Percentiles rank a stretch among this genome's conserved stretches.
These are phyloP conservation scores for Lithophane ornitopus DNA, from an alignment of 2,888 invertebrate genomes.

Conservation along the genomic window DNA sequence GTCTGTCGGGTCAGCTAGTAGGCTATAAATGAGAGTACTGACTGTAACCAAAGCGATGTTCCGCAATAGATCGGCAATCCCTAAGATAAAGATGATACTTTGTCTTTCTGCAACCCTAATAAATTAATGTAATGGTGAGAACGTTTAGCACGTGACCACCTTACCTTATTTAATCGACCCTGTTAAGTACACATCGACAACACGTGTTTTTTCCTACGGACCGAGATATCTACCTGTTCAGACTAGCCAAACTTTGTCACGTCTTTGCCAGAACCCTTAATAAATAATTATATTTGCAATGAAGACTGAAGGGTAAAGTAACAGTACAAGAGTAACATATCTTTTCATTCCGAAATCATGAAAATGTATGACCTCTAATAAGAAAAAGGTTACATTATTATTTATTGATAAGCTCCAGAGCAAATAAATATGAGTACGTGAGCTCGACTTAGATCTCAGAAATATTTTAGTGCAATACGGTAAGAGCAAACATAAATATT, in stretches of 20 bases:
- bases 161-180: slow-evolving; percentile 36
- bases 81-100: slow-evolving; percentile 42
- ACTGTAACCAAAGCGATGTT: slow-evolving; percentile 10
- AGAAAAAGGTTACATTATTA: slow-evolving; percentile 48
- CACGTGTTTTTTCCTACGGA: slow-evolving; percentile 23
- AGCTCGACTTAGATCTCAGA: slow-evolving; percentile 29
- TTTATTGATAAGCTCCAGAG: slow-evolving; percentile 51
- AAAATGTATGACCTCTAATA: slow-evolving; percentile 40
- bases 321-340: slow-evolving; percentile 8
- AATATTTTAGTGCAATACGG: slow-evolving; percentile 60
- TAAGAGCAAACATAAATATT: slow-evolving; percentile 58
- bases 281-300: slow-evolving; percentile 23
- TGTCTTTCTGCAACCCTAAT: slow-evolving; percentile 45
- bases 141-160: slow-evolving; percentile 51
- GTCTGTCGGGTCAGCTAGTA: no score
- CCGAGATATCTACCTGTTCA: slow-evolving; percentile 12
- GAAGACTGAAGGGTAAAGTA: slow-evolving; percentile 1
- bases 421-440: slow-evolving; percentile 39
- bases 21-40: slow-evolving; percentile 6
- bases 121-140: slow-evolving; percentile 57
- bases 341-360: slow-evolving; percentile 30
- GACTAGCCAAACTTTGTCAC: not conserved
- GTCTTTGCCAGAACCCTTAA: not conserved
- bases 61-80: slow-evolving; percentile 17
- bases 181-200: slow-evolving; percentile 38